Evolutionary conservation across 2,888 invertebrate genomes (phyloP).

Genomic region (Coronaproctus castanopsis): DNA sequence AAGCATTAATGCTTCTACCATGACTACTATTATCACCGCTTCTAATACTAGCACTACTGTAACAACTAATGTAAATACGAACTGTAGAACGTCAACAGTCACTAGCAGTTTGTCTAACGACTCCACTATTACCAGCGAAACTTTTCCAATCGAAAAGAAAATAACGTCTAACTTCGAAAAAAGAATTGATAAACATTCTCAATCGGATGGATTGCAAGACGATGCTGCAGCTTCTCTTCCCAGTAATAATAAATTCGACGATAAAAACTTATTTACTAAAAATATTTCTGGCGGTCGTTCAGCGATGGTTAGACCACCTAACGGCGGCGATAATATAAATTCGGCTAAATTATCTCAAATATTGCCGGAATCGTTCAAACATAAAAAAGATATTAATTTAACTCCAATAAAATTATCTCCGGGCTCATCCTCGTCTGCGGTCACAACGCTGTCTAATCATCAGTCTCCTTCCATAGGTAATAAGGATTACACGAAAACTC

Average conservation of each 20-base stretch:
- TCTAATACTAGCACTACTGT: neutral
- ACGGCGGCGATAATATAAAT: neutral
- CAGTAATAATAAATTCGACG: neutral
- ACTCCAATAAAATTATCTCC: conserved; percentile 1
- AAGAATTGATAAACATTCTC: neutral
- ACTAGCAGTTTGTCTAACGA: neutral
- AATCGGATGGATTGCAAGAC: neutral
- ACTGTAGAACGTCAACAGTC: neutral
- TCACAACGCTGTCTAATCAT: neutral
- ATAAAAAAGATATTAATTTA: conserved; percentile 10
- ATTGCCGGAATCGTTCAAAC: conserved; percentile 7
- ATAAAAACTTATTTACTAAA: neutral
- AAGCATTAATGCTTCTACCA: neutral
- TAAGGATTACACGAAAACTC: neutral
- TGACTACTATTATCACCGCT: no score
- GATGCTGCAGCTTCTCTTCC: neutral
- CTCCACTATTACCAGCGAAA: no score
- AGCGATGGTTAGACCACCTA: neutral
- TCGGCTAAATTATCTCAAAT: conserved; percentile 2
- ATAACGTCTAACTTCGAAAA: neutral
- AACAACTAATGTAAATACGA: neutral
- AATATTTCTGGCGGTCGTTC: neutral
- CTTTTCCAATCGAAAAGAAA: no score
- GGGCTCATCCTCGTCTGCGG: neutral
- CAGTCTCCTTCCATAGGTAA: neutral